phyloP scores from a whole-genome alignment of 2,888 invertebrate species.

The Sesia apiformis region DNA sequence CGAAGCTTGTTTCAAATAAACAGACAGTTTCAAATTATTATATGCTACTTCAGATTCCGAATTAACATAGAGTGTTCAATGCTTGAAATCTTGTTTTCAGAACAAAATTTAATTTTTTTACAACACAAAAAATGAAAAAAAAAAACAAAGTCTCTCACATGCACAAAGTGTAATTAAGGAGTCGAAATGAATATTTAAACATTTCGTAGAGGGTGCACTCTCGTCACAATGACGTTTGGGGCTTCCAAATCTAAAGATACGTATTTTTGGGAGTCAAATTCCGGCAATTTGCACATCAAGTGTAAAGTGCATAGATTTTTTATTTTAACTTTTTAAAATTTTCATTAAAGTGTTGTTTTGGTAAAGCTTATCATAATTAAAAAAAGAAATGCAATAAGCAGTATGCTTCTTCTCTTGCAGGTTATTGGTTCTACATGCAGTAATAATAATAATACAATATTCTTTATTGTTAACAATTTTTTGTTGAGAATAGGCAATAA shows the following conservation, averaged over 20 bases:
- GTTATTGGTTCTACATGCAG: no score
- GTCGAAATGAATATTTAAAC: constrained; percentile 72
- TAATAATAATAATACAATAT: no score
- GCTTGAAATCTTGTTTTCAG: neutral
- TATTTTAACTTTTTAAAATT: neutral
- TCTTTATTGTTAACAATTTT: no score
- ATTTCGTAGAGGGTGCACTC: constrained; percentile 50
- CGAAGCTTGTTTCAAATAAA: no score
- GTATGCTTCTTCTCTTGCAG: no score
- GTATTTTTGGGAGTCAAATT: constrained; percentile 61
- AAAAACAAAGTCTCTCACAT: constrained; percentile 48
- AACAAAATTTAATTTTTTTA: neutral
- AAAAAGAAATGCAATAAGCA: no score
- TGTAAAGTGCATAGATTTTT: neutral
- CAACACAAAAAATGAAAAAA: constrained; percentile 32
- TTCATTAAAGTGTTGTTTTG: no score
- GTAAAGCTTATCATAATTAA: no score
- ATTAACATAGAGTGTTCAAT: constrained; percentile 8
- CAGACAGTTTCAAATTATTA: no score
- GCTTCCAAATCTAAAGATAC: constrained; percentile 61
- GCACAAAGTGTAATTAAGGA: constrained; percentile 68
- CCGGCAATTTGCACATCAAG: constrained; percentile 32
- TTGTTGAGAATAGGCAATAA: no score
- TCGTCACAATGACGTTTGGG: constrained; percentile 62
- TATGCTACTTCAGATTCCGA: neutral